These are phyloP conservation scores for Phalacrocorax carbo DNA, from an alignment of 2,113 vertebrate species.

Conservation along the genomic window DNA sequence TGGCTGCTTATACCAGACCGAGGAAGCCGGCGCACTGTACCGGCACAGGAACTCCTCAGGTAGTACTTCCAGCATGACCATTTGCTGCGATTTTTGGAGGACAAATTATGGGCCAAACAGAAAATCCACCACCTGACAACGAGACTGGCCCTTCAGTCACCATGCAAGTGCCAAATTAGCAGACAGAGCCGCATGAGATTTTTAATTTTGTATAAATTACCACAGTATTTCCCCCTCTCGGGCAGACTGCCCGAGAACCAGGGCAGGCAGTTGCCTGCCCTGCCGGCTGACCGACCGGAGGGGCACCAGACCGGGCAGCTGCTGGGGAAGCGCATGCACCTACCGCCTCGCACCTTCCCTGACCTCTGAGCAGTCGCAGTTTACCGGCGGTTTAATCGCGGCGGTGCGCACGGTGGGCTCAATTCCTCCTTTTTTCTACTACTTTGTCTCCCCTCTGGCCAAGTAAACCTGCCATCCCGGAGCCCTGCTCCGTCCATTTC, in stretches of 20 bases:
- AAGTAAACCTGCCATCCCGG: no score
- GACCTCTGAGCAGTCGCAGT: rapidly evolving
- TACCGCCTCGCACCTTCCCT: rapidly evolving
- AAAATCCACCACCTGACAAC: not conserved
- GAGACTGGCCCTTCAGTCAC: not conserved
- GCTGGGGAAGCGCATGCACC: rapidly evolving
- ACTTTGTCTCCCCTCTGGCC: rapidly evolving
- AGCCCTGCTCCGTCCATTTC: rapidly evolving
- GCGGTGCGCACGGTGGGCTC: rapidly evolving
- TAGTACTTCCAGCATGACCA: not conserved
- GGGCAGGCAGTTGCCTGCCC: not conserved
- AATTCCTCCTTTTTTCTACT: no score
- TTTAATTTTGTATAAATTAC: not conserved
- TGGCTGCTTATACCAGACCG: no score
- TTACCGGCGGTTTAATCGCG: rapidly evolving
- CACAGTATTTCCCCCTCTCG: rapidly evolving
- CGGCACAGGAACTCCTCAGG: not conserved
- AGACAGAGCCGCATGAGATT: rapidly evolving
- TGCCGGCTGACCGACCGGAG: not conserved
- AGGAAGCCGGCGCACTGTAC: rapidly evolving
- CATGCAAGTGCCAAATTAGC: rapidly evolving
- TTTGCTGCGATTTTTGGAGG: not conserved
- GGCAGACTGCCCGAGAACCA: not conserved
- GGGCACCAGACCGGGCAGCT: not conserved
- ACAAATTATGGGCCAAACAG: not conserved